Base-by-base conservation (phyloP, 2,888 invertebrate species). In the Dexiosoma caninum region DNA sequence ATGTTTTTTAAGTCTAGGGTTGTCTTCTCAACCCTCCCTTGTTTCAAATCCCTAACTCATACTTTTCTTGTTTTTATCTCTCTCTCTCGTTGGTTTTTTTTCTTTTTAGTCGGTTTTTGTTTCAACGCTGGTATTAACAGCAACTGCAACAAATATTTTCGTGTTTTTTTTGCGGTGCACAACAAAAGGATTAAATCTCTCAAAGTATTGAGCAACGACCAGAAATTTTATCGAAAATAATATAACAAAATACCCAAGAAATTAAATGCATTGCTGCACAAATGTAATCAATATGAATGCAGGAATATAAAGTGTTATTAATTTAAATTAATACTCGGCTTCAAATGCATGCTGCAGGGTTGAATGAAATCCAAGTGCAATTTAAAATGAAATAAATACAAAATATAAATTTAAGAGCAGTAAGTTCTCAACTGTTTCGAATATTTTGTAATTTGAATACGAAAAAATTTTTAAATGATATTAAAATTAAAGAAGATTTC, bases 141-240 rank as follows among this genome's bases (percentile, higher is more conserved):
- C 72, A 74, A 64, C 51, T 37, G 70, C 79, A 72, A 69, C 76
- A 81, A 77, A 74, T 64, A 59, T 59, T 57, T 62, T n/a, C n/a
- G 30, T 21, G 42, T 27, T 51, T 62, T 32, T n/a, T 70, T 76
- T 72, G 57, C 51, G 66, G 60, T 67, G 55, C 67, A 64, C 72
- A 74, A 77, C 72, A 74, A 69, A 67, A 81, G 81, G 81, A 77
- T 81, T 77, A 81, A 69, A 14, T 71, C 40, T 57, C 16, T 14
- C 60, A 59, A 44, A 53, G 51, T 62, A 60, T 62, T 78, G 57
- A 62, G 30, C 55, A 77, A 70, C 19, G 37, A 49, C 23, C 46
- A 62, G 62, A 35, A 19, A 60, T 40, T 27, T 6, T 32, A n/a
- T 27, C 9, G n/a, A 27, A 46, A 23, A 46, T 30, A 12, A 62